These are phyloP conservation scores for Salvelinus fontinalis DNA, from an alignment of 2,113 vertebrate genomes.

Conservation along the genomic window DNA sequence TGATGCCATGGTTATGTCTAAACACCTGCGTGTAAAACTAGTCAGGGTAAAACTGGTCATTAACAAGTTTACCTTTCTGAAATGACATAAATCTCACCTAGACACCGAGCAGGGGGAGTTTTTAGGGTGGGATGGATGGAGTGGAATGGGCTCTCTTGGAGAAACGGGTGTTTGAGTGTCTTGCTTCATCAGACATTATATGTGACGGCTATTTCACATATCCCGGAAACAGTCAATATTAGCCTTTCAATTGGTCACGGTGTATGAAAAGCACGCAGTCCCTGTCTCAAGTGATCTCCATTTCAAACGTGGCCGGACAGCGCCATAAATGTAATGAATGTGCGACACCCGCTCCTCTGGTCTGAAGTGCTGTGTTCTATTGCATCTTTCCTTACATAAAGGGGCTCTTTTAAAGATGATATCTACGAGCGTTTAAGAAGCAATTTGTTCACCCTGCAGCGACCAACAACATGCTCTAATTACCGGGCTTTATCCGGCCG, in stretches of 20 bases:
- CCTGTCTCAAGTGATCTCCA: constrained; percentile 71
- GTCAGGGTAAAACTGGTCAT: not conserved
- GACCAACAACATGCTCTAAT: constrained; percentile 72
- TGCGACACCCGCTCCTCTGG: constrained; percentile 79
- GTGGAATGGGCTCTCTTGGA: not conserved
- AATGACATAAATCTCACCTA: too few species aligned
- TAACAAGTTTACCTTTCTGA: not conserved
- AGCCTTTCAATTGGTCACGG: constrained; percentile 83
- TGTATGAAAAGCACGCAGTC: constrained; percentile 79
- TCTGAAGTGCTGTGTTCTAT: constrained; percentile 75
- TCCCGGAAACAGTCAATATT: constrained; percentile 80
- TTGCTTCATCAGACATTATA: not conserved
- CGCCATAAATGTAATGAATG: constrained; percentile 85
- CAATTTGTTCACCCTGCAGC: constrained; percentile 78
- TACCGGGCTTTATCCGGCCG: constrained; percentile 53
- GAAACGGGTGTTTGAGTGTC: not conserved
- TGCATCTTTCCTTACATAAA: constrained; percentile 76
- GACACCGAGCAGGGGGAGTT: not conserved
- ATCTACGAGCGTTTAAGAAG: constrained; percentile 75
- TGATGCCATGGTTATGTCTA: not conserved
- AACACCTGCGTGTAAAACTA: constrained; percentile 13
- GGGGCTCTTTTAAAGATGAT: constrained; percentile 90
- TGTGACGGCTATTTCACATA: constrained; percentile 31
- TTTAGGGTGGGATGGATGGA: not conserved
- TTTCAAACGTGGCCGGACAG: constrained; percentile 83